These are phyloP conservation scores for Nomada flava DNA, from an alignment of 2,888 invertebrate species.

Conservation along the genomic window DNA sequence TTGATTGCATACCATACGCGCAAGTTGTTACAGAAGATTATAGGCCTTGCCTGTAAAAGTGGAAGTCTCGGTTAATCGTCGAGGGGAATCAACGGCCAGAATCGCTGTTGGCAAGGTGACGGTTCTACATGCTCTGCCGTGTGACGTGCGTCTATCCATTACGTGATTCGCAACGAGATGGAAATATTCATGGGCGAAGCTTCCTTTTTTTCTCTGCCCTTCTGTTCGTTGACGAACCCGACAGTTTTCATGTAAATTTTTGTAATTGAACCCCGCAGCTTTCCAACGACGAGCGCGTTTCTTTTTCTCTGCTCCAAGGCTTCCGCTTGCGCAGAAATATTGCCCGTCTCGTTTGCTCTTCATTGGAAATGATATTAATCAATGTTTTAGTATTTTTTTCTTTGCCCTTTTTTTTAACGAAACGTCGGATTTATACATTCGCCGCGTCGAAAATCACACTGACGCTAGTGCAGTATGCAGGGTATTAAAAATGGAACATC, in stretches of 20 bases:
- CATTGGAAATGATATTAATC: too few relatives aligned
- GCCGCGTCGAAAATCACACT: slow-evolving; percentile 38
- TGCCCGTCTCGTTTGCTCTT: too few relatives aligned
- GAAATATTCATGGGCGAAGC: slow-evolving; percentile 42
- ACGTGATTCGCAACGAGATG: slow-evolving; percentile 36
- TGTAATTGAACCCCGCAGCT: slow-evolving; percentile 23
- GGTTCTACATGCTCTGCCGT: slow-evolving; percentile 3
- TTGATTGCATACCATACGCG: slow-evolving; percentile 29
- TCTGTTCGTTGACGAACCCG: neutral
- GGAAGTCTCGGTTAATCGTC: slow-evolving; percentile 35
- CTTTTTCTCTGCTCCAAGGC: neutral
- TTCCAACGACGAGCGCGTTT: neutral
- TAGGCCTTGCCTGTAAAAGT: slow-evolving; percentile 2
- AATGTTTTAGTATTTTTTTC: slow-evolving; percentile 29
- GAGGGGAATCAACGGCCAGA: slow-evolving; percentile 37
- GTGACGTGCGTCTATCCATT: slow-evolving; percentile 16
- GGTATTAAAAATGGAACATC: slow-evolving; percentile 40
- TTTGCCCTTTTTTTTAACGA: too few relatives aligned
- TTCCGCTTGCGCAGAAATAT: neutral
- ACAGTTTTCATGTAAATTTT: slow-evolving; percentile 34
- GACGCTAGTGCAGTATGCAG: neutral
- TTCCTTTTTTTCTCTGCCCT: neutral
- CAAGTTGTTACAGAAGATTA: slow-evolving; percentile 38
- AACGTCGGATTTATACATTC: neutral
- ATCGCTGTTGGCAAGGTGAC: slow-evolving; percentile 58